phyloP scores from a whole-genome alignment of 2,797 vertebrate genomes.

The Percopsis omiscomaycus region DNA sequence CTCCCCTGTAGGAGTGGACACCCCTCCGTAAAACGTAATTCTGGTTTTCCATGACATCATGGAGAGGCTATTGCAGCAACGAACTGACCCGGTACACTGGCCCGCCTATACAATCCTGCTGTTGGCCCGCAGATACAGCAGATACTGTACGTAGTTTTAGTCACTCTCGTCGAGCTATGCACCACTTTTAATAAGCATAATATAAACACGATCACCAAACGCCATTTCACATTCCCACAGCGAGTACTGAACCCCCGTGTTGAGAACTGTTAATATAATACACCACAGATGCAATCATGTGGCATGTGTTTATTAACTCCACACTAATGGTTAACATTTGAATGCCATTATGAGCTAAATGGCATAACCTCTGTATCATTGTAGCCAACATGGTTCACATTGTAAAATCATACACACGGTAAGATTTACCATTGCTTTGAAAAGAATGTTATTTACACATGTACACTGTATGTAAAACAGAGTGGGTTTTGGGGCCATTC shows the following conservation, averaged over 20 bases:
- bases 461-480: not conserved
- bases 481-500: too few relatives aligned
- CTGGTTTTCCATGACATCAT: slow-evolving; percentile 75
- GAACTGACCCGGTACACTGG: not conserved
- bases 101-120: slow-evolving; percentile 2
- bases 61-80: slow-evolving; percentile 48
- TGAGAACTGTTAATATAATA: too few relatives aligned
- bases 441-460: too few relatives aligned
- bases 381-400: slow-evolving; percentile 24
- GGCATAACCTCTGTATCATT: slow-evolving; percentile 48
- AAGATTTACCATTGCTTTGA: too few relatives aligned
- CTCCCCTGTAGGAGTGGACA: slow-evolving; percentile 53
- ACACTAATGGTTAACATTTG: slow-evolving; percentile 38
- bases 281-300: slow-evolving; percentile 23
- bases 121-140: slow-evolving; percentile 14
- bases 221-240: too few relatives aligned
- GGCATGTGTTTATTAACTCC: slow-evolving; percentile 23
- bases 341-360: slow-evolving; percentile 57
- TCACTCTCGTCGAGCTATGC: not conserved
- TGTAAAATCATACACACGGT: too few relatives aligned
- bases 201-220: too few relatives aligned
- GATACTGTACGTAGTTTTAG: not conserved
- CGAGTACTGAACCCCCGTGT: too few relatives aligned
- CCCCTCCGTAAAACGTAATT: slow-evolving; percentile 50
- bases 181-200: too few relatives aligned